Evolutionary conservation across 2,888 invertebrate species (phyloP), one percentile per base, ranked within the genome.

Genomic region (Acanthopleura granulata): DNA sequence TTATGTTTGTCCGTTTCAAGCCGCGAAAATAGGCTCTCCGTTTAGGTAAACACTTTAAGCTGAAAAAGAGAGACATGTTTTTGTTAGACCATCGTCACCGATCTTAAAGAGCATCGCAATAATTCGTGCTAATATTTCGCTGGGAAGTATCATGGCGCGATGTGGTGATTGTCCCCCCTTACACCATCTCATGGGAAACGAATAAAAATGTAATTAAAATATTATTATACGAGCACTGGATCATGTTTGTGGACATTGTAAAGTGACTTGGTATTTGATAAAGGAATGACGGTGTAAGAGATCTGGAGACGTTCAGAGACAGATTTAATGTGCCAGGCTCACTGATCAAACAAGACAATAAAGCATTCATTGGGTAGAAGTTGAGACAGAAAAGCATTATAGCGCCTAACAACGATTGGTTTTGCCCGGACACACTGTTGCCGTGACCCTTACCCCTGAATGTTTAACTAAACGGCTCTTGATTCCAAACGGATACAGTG

Each of bases 201-300:
- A 66, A 27, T 66, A 66, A 66, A 27, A 66, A 66, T 27, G 29
- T 66, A 66, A 66, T 66, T 66, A 27, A 22, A 66, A 22, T 66
- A 27, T 66, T 27, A 27, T 66, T 22, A 22, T 27, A 27, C 66
- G 66, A 22, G 66, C 66, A 22, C 18, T 22, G 29, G 66, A 22
- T 27, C 22, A 66, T 66, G 25, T 27, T 66, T 66, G 66, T 66
- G 18, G 66, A 66, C 66, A 66, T 27, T 22, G 66, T 27, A 66
- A 66, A 66, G 66, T 66, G 66, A 66, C 22, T 16, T 66, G 66
- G 29, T 22, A 12, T 66, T 22, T 27, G 25, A 27, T 66, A 66
- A 66, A 27, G 25, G 29, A 66, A 22, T 66, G 25, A 22, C 29
- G 6, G 1, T 66, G 66, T 25, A 22, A 27, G 25, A 25, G 29